Evolutionary conservation across 2,797 vertebrate genomes (phyloP).

Genomic region (Apogon talboti): DNA sequence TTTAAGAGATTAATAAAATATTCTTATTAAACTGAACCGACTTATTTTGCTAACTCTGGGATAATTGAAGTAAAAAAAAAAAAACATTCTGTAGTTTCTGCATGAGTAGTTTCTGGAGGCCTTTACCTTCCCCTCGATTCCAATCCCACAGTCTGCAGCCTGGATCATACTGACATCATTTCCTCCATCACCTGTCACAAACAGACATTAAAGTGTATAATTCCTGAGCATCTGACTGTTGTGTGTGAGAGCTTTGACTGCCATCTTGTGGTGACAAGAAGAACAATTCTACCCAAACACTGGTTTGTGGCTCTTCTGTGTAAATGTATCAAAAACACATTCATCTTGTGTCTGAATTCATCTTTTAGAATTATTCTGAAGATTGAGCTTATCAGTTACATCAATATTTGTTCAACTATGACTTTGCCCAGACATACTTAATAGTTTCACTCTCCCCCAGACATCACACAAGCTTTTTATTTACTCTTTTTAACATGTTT

Average conservation of each 20-base stretch:
- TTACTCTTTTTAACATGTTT: background rate
- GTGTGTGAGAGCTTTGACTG: constrained; percentile 33
- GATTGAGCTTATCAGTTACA: background rate
- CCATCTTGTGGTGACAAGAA: constrained; percentile 67
- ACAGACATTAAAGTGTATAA: background rate
- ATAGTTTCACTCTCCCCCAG: too few species aligned
- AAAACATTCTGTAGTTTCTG: background rate
- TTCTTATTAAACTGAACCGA: background rate
- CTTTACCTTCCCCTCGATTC: constrained; percentile 86
- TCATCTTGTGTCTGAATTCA: background rate
- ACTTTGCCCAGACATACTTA: background rate
- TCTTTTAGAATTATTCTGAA: background rate
- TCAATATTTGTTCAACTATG: background rate
- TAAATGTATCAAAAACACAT: background rate
- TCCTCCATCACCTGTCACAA: constrained; percentile 91
- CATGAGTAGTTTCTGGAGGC: background rate
- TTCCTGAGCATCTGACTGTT: background rate
- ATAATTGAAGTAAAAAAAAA: background rate
- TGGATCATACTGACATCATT: constrained; percentile 99
- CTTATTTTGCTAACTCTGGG: background rate
- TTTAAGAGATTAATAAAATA: too few species aligned
- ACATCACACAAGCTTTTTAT: too few species aligned
- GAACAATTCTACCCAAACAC: background rate
- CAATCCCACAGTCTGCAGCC: constrained; percentile 87
- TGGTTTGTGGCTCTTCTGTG: background rate